Conservation (phyloP, 1,140 invertebrate species). For the Epicauta chinensis region DNA sequence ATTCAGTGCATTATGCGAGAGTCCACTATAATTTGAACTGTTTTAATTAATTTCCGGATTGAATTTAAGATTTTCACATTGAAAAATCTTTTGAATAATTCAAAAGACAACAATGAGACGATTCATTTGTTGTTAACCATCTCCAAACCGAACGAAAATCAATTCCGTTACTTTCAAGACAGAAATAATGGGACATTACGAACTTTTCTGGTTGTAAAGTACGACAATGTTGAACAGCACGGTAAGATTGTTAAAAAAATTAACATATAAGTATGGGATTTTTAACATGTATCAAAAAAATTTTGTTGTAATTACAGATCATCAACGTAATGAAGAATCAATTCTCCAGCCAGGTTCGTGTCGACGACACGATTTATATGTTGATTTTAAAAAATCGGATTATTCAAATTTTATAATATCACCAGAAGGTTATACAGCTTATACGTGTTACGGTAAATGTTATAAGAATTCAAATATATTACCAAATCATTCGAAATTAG, state of each 20-base stretch:
- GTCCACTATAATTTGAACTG: background rate
- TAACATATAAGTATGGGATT: too few species aligned
- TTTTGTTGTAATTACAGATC: background rate
- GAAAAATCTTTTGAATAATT: conserved; percentile 34
- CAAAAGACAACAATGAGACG: conserved; percentile 31
- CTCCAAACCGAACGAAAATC: conserved; percentile 32
- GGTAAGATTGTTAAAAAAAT: too few species aligned
- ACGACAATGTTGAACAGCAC: too few species aligned
- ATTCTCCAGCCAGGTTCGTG: conserved; percentile 31
- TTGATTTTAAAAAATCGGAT: conserved; percentile 60
- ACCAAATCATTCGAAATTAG: conserved; percentile 62
- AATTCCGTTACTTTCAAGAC: conserved; percentile 29
- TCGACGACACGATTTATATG: conserved; percentile 44
- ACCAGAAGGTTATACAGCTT: conserved; percentile 59
- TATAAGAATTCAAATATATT: conserved; percentile 44
- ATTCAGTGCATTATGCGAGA: too few species aligned
- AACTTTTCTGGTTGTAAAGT: conserved; percentile 30
- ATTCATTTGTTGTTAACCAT: conserved; percentile 34
- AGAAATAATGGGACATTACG: conserved; percentile 24
- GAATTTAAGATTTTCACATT: conserved; percentile 35
- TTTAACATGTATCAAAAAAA: too few species aligned
- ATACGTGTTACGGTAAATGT: conserved; percentile 59
- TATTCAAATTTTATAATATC: conserved; percentile 58
- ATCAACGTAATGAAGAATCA: background rate
- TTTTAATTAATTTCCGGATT: background rate